Evolutionary conservation across 2,797 vertebrate genomes (phyloP).

Genomic region (Helarctos malayanus): DNA sequence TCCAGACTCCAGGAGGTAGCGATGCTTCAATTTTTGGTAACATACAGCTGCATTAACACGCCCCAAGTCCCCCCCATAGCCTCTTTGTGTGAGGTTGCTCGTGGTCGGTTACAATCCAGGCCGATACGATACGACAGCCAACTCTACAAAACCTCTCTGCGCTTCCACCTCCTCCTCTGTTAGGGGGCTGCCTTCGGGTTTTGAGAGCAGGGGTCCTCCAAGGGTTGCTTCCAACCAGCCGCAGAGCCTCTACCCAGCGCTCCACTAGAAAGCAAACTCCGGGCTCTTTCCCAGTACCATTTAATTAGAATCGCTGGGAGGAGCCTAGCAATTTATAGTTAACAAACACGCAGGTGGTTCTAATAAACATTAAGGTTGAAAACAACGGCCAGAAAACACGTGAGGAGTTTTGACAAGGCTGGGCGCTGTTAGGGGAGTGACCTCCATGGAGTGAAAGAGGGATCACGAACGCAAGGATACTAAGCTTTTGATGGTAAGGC

Average conservation of each 20-base stretch:
- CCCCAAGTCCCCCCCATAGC: background rate
- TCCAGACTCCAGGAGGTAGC: conserved; percentile 50
- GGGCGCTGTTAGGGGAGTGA: background rate
- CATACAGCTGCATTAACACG: background rate
- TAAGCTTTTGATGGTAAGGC: background rate
- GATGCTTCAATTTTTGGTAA: background rate
- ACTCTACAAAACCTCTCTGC: background rate
- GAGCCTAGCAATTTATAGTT: background rate
- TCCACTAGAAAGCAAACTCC: background rate
- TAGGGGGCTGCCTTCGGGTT: background rate
- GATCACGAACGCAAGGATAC: fast-evolving
- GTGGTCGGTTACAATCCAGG: background rate
- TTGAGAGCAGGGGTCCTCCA: background rate
- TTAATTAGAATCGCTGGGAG: background rate
- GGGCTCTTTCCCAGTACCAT: background rate
- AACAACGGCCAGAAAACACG: background rate
- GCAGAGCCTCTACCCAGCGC: background rate
- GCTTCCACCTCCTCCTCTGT: background rate
- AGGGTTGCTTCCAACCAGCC: background rate
- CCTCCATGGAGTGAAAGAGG: background rate
- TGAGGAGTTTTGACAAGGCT: background rate
- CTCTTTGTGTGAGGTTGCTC: background rate
- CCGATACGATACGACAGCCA: background rate
- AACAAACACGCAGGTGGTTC: background rate
- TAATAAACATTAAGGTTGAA: background rate